Evolutionary conservation across 1,140 invertebrate genomes (phyloP), one percentile per base, ranked within the genome.

Genomic region (Drosophila nigrodunni): DNA sequence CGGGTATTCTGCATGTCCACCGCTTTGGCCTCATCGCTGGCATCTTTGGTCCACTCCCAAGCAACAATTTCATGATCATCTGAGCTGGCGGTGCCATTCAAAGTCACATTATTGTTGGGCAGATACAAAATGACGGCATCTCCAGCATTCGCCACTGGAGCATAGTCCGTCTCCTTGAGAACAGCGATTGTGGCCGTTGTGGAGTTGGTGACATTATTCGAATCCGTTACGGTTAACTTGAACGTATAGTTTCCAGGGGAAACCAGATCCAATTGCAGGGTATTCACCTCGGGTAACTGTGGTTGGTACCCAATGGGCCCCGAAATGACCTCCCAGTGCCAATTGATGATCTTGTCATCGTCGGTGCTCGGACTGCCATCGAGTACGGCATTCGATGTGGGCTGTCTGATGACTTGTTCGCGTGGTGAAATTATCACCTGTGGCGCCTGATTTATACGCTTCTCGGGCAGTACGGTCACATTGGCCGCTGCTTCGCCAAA

Each of bases 11-110:
- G 97, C 97, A 98, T 98, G 90, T 98, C 97, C 11, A 97, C 97
- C 8, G 97, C 96, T 93, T 97, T 97, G 34, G 88, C 86, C 64
- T 96, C 95, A 90, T 97, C 97, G 44, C 96, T 96, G 0, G 96
- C 95, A 64, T 96, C 96, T 91, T 98, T 98, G 0, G 96, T 98
- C 98, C 98, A 99, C 92, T 98, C 97, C 96, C 98, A 99, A 34
- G 95, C 96, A 0, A 95, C 95, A 74, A 98, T 98, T 50, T 97
- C 97, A 90, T 97, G 96, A 93, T 99, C 98, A 92, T 99, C 98
- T 0, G 96, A 97, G 64, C 97, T 98, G 44, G 96, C 93, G 90
- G 97, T 98, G 11, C 98, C 98, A 92, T 97, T 98, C 3, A 99
- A 93, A 0, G 96, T 97, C 2, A 98, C 94, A 73, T 96, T 96